Conservation (phyloP, 2,797 vertebrate species). For the Microctenopoma lineatum region DNA sequence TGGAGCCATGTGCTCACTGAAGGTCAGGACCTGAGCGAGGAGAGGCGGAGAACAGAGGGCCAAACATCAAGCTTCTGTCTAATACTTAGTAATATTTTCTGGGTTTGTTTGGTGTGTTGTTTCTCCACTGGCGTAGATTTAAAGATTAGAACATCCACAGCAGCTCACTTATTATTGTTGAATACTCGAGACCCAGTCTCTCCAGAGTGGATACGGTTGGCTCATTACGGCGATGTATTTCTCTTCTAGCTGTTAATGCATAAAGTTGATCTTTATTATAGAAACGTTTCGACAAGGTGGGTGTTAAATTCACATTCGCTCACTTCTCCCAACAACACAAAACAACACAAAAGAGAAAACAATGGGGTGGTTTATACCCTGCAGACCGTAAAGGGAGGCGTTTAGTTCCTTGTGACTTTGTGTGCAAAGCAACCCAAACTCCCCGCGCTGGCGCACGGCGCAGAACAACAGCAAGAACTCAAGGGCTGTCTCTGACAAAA, state of each 20-base stretch:
- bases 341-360: slow-evolving; percentile 71
- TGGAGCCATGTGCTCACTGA: slow-evolving; percentile 83
- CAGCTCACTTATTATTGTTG: slow-evolving; percentile 22
- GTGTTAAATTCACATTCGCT: slow-evolving; percentile 54
- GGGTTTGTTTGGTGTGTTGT: slow-evolving; percentile 16
- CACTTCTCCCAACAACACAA: slow-evolving; percentile 61
- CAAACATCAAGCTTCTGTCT: slow-evolving; percentile 67
- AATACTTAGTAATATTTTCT: slow-evolving; percentile 9
- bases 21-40: slow-evolving; percentile 85
- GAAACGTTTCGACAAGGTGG: slow-evolving; percentile 56
- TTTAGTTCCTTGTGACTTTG: slow-evolving; percentile 81
- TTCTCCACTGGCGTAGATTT: slow-evolving; percentile 19
- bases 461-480: slow-evolving; percentile 72
- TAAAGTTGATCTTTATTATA: slow-evolving; percentile 61
- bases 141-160: slow-evolving; percentile 11
- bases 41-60: slow-evolving; percentile 80
- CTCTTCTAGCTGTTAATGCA: slow-evolving; percentile 49
- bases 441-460: slow-evolving; percentile 56
- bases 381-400: slow-evolving; percentile 76
- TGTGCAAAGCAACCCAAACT: slow-evolving; percentile 77
- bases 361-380: slow-evolving; percentile 68
- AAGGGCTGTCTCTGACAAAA: slow-evolving; percentile 75
- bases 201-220: slow-evolving; percentile 23
- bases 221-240: slow-evolving; percentile 64
- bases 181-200: slow-evolving; percentile 38